phyloP scores from a whole-genome alignment of 2,888 invertebrate species.

The Eupithecia tripunctaria region DNA sequence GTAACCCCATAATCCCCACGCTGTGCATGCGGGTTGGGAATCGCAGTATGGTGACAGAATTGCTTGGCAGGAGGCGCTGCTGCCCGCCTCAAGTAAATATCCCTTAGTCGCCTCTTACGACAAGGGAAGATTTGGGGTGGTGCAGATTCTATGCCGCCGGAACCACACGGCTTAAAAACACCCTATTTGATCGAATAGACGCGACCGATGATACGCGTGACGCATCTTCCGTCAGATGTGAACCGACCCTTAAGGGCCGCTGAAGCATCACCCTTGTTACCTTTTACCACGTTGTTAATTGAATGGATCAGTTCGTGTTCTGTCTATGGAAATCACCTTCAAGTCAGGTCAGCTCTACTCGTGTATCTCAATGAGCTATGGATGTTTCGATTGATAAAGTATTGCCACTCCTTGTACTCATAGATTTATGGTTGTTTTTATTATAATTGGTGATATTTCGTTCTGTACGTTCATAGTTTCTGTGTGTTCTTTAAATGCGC shows the following conservation, averaged over 20 bases:
- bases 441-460: neutral
- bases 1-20: no score
- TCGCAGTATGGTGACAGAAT: no score
- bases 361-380: constrained; percentile 23
- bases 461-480: neutral
- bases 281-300: neutral
- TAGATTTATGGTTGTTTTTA: constrained; percentile 12
- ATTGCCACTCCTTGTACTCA: constrained; percentile 6
- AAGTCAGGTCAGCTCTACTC: neutral
- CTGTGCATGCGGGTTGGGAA: no score
- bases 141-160: no score
- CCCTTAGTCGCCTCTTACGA: no score
- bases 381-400: constrained; percentile 17
- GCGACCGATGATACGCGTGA: no score
- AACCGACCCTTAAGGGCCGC: neutral
- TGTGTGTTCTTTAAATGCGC: neutral
- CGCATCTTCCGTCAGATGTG: no score
- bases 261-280: neutral
- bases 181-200: no score
- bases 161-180: no score
- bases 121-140: no score
- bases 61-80: no score
- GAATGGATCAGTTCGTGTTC: neutral
- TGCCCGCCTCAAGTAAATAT: no score
- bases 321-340: constrained; percentile 2